phyloP scores from a whole-genome alignment of 2,888 invertebrate genomes.

The Notodonta ziczac region DNA sequence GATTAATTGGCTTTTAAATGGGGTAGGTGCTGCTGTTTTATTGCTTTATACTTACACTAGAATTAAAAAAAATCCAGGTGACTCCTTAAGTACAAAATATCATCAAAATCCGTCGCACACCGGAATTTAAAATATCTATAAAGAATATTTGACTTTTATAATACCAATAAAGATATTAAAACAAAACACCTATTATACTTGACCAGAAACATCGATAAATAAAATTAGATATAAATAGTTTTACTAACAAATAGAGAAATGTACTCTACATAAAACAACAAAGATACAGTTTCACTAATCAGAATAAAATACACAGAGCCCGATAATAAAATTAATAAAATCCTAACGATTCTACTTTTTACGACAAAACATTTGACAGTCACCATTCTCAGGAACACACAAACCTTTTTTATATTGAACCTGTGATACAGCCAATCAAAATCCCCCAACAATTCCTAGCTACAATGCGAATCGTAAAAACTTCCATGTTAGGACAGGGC shows the following conservation, averaged over 20 bases:
- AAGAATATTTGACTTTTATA: too few relatives aligned
- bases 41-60: background rate
- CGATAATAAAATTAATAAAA: slow-evolving; percentile 2
- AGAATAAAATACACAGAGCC: background rate
- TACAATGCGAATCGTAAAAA: slow-evolving; percentile 25
- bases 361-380: slow-evolving; percentile 5
- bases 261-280: background rate
- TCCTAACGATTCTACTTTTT: slow-evolving; percentile 3
- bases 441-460: slow-evolving; percentile 30
- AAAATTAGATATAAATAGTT: too few relatives aligned
- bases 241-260: too few relatives aligned
- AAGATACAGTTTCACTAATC: background rate
- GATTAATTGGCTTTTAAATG: background rate
- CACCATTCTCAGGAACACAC: background rate
- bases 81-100: too few relatives aligned
- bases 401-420: slow-evolving; percentile 3
- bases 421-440: slow-evolving; percentile 9
- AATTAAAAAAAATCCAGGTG: too few relatives aligned
- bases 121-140: too few relatives aligned
- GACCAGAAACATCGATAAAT: too few relatives aligned
- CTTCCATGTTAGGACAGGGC: slow-evolving; percentile 15
- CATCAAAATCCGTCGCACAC: too few relatives aligned
- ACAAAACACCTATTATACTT: too few relatives aligned
- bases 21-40: background rate
- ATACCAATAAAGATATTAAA: too few relatives aligned